Evolutionary conservation across 30 jellyfish, hydroid and myxozoan species (phyloP), one percentile per base, ranked within the genome.

Genomic region (Chrysaora quinquecirrha): DNA sequence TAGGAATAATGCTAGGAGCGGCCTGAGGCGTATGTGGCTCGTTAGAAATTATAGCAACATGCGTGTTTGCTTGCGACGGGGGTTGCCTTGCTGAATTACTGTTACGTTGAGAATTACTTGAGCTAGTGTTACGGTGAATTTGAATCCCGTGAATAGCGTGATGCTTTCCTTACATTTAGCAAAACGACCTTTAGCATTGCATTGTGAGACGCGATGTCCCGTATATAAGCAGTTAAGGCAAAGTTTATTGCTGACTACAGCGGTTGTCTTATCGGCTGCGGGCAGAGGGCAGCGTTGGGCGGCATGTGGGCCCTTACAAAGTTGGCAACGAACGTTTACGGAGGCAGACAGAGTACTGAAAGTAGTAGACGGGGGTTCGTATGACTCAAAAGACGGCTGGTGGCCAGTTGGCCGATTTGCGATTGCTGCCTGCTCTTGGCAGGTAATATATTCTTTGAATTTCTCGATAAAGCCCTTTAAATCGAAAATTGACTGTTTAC

Each of bases 181-280:
- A 49, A 75, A 72, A 27, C 84, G 72, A 16, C 84, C 74, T 47
- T 48, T 72, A 2, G 84, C 84, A 72, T 72, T 60, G 43, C 88
- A 76, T 11, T 76, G 18, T 12, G 77, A 62, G 20, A 34, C 78
- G 38, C 46, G 69, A 46, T 56, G 77, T 38, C 88, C 88, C 29
- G 77, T 20, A 43, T 60, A 7, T 22, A 76, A 76, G 24, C 88
- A 76, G 29, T 76, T 76, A 60, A 76, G 78, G 69, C 88, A 76
- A 18, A 76, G 61, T 27, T 76, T 28, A 22, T 21, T 32, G 7
- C 29, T 29, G 10, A 76, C 3, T 43, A 76, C 78, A 48, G 25
- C 61, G 22, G 24, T 43, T 10, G 54, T 19, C 34, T 76, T 73
- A 14, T 76, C 88, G 32, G 24, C 48, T 23, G 88, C 79, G 34